A percentile compares a stretch with the other conserved stretches of the same genome.
These are phyloP conservation scores for Heliangelus exortis DNA, from an alignment of 2,797 vertebrate genomes.

Conservation along the genomic window DNA sequence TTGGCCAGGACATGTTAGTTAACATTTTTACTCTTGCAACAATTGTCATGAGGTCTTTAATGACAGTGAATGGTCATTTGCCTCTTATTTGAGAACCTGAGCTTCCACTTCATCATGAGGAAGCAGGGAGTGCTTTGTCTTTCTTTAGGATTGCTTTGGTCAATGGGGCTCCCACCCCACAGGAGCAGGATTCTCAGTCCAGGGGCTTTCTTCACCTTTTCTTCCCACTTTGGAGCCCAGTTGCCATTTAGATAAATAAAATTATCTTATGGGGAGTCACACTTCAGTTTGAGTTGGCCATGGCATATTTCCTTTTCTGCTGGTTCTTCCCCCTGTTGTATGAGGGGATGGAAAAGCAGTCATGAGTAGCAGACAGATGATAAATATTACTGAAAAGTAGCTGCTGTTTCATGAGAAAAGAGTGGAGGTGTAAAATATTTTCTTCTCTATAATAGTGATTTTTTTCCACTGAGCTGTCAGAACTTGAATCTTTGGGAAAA, in stretches of 20 bases:
- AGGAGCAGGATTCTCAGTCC: background rate
- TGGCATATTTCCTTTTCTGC: background rate
- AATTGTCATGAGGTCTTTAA: constrained; percentile 45
- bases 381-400: background rate
- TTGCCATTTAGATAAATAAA: background rate
- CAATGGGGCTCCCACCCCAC: background rate
- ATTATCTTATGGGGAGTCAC: background rate
- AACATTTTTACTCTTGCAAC: constrained; percentile 47
- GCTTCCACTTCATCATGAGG: background rate
- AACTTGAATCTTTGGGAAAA: background rate
- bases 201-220: background rate
- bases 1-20: constrained; percentile 67
- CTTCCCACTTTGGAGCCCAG: background rate
- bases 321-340: background rate
- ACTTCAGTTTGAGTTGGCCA: rapidly evolving
- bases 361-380: background rate
- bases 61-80: constrained; percentile 48
- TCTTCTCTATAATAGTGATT: background rate
- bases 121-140: background rate
- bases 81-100: constrained; percentile 42
- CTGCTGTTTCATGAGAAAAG: background rate
- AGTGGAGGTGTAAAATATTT: background rate
- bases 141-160: background rate
- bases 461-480: background rate
- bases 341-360: background rate